Evolutionary conservation across 2,113 vertebrate species (phyloP).

Genomic region (Peucedramus taeniatus): DNA sequence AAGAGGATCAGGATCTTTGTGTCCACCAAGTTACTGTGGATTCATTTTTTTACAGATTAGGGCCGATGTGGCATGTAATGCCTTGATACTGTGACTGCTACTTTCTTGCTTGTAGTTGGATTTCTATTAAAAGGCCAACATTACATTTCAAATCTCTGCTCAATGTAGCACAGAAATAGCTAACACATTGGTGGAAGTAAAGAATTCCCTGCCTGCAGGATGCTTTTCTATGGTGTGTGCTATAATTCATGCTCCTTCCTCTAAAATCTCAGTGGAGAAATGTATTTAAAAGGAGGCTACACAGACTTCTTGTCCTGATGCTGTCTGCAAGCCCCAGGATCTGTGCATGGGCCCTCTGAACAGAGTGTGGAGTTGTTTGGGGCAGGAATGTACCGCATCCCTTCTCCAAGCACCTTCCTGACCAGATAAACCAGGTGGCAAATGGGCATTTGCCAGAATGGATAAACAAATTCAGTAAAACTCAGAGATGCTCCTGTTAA

Average conservation of each 20-base stretch:
- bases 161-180: not conserved
- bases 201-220: not conserved
- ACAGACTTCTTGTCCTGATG: not conserved
- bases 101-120: not conserved
- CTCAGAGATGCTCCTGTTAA: not conserved
- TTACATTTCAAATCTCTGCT: not conserved
- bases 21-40: not conserved
- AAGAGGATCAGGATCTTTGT: not conserved
- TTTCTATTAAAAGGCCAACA: not conserved
- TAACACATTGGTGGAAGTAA: not conserved
- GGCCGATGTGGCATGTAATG: not conserved
- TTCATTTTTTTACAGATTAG: not conserved
- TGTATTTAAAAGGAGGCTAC: not conserved
- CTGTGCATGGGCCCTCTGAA: not conserved
- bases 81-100: not conserved
- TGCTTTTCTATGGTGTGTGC: not conserved
- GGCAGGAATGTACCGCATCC: accelerated
- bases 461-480: not conserved
- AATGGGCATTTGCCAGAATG: not conserved
- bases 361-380: accelerated
- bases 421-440: not conserved
- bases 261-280: not conserved
- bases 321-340: not conserved
- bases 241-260: not conserved
- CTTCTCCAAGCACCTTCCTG: not conserved